phyloP scores from a whole-genome alignment of 2,797 vertebrate genomes.

The Furcifer pardalis region DNA sequence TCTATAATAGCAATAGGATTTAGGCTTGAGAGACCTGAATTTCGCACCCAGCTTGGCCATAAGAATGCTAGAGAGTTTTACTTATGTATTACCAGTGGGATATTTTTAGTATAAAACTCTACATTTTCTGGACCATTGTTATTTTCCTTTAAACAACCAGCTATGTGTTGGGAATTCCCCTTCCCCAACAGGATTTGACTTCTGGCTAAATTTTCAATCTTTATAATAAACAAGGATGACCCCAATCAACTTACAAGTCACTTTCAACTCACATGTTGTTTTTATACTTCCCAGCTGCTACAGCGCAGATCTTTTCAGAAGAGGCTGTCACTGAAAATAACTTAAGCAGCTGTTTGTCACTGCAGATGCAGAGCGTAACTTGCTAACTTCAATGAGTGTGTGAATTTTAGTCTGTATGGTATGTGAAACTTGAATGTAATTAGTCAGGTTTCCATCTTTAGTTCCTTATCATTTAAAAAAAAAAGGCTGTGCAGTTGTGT shows the following conservation, averaged over 20 bases:
- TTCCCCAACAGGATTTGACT: neutral
- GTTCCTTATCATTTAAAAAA: slow-evolving; percentile 4
- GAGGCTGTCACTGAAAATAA: neutral
- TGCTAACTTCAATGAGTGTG: neutral
- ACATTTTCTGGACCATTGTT: neutral
- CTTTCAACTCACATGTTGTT: neutral
- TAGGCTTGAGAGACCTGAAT: neutral
- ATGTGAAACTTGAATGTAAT: neutral
- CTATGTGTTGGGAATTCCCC: neutral
- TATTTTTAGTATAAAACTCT: neutral
- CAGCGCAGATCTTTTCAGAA: neutral
- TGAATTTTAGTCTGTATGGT: neutral
- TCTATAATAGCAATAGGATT: no score
- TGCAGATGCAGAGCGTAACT: slow-evolving; percentile 2
- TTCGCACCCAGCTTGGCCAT: neutral
- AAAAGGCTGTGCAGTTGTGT: neutral
- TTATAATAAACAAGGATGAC: slow-evolving; percentile 20
- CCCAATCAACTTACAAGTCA: slow-evolving; percentile 1
- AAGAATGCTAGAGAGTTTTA: neutral
- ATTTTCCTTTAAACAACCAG: neutral
- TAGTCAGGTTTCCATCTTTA: neutral
- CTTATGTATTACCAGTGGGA: neutral
- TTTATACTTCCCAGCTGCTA: neutral
- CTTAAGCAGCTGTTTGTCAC: slow-evolving; percentile 1
- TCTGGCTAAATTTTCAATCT: slow-evolving; percentile 7